Evolutionary conservation across 2,888 invertebrate species (phyloP).

Genomic region (Hypsopygia costalis): DNA sequence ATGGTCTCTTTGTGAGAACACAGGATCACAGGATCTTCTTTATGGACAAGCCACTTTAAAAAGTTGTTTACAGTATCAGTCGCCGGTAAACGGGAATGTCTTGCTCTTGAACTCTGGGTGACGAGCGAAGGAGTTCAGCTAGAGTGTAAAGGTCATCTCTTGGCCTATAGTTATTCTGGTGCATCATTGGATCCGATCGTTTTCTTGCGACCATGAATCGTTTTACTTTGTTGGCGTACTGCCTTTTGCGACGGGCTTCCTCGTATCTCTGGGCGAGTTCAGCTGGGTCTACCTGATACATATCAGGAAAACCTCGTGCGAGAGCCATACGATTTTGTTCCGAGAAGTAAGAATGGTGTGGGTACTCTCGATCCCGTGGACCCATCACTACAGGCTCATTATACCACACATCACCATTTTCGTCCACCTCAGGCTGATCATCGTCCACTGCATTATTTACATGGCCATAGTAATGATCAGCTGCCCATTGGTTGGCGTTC

Average conservation of each 20-base stretch:
- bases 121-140: slow-evolving; percentile 77
- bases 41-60: slow-evolving; percentile 35
- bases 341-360: slow-evolving; percentile 69
- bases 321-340: slow-evolving; percentile 70
- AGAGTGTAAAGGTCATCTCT: slow-evolving; percentile 82
- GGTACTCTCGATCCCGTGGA: slow-evolving; percentile 59
- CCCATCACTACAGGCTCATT: slow-evolving; percentile 79
- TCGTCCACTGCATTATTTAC: slow-evolving; percentile 61
- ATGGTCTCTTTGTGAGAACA: neutral
- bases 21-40: slow-evolving; percentile 25
- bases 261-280: slow-evolving; percentile 68
- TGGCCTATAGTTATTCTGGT: slow-evolving; percentile 67
- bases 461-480: slow-evolving; percentile 61
- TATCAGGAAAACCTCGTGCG: slow-evolving; percentile 61
- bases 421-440: slow-evolving; percentile 72
- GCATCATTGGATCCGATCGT: slow-evolving; percentile 63
- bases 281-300: slow-evolving; percentile 63
- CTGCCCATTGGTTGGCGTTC: slow-evolving; percentile 65
- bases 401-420: slow-evolving; percentile 80
- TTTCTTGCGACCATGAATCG: slow-evolving; percentile 83
- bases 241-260: slow-evolving; percentile 71
- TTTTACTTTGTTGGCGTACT: slow-evolving; percentile 75
- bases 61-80: slow-evolving; percentile 76
- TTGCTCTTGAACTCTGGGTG: slow-evolving; percentile 75
- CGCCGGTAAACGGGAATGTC: slow-evolving; percentile 82